Base-by-base conservation (phyloP, 53 echinoderm and acorn worm species). In the Holothuria leucospilota region DNA sequence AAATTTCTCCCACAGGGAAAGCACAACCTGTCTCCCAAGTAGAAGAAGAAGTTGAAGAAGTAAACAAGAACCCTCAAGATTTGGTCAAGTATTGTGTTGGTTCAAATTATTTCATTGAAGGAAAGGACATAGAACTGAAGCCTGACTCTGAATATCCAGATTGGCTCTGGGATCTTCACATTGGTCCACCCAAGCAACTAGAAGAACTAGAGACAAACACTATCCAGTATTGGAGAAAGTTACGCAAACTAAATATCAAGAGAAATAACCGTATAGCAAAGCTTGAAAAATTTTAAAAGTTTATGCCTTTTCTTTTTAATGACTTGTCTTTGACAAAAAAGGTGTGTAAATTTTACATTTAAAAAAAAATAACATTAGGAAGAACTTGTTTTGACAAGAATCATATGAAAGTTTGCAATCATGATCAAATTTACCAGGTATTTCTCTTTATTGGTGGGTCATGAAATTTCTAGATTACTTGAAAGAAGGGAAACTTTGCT, bases 81-180 rank as follows among this genome's bases (percentile, higher is more conserved):
- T 86, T 98, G 41, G 89, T 89, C 60, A 84, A 75, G 23, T 86
- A 92, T 49, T 93, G 93, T 77, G 90, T 91, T 20, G 98, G 98
- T 21, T 86, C 92, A 23, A 95, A 95, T 85, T 95, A 91, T 79
- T 88, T 95, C 71, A 92, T 90, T 64, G 98, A 98, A 53, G 95
- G 95, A 2, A 58, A 86, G 26, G 95, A 95, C 68, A 74, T 94
- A 5, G 82, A 92, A 65, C 82, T 98, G 39, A 95, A 93, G 78
- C 81, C 93, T 20, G 98, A 98, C 27, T 85, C 88, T 67, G 95
- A 95, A 64, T 98, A 98, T 82, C 98, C 98, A 20, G 93, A 98
- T 73, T 98, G 98, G 98, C 78, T 98, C 15, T 98, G 98, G 98
- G 84, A 82, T 13, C 58, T 98, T 28, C 91, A 95, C 84, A 88